phyloP scores from a whole-genome alignment of 1,140 invertebrate genomes.

The Scaptomyza hsui region DNA sequence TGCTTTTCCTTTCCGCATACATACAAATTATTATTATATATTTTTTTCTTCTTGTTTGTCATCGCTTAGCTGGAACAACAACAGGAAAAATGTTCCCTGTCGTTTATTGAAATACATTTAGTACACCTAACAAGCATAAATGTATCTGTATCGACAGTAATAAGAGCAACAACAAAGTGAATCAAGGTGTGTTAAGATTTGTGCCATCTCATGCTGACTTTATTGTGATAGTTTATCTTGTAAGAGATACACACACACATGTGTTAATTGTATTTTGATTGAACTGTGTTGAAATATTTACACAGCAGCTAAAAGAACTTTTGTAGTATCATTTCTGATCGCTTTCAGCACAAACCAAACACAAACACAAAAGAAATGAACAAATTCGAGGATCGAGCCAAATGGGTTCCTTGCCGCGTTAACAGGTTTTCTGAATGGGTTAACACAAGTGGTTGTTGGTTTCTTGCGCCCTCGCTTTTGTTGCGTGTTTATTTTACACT shows the following conservation, averaged over 20 bases:
- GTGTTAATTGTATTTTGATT: slow-evolving; percentile 78
- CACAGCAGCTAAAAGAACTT: slow-evolving; percentile 38
- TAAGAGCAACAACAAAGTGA: slow-evolving; percentile 20
- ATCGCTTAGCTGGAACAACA: slow-evolving; percentile 13
- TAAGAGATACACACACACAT: slow-evolving; percentile 42
- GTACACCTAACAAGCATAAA: slow-evolving; percentile 1
- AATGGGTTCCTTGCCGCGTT: slow-evolving; percentile 14
- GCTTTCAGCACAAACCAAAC: not conserved
- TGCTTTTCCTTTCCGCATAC: not conserved
- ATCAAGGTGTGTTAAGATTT: slow-evolving; percentile 41
- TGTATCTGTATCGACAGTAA: slow-evolving; percentile 19
- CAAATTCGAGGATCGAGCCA: not conserved
- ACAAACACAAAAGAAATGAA: slow-evolving; percentile 11
- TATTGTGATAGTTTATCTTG: slow-evolving; percentile 58
- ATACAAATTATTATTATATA: slow-evolving; percentile 17
- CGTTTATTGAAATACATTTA: slow-evolving; percentile 28
- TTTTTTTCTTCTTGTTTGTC: slow-evolving; percentile 13
- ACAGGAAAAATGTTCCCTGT: slow-evolving; percentile 4
- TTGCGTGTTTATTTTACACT: slow-evolving; percentile 33
- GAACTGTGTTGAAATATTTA: slow-evolving; percentile 65
- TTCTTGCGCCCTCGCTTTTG: not conserved
- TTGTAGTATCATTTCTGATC: slow-evolving; percentile 36
- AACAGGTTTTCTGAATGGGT: slow-evolving; percentile 57
- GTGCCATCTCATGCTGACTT: slow-evolving; percentile 44
- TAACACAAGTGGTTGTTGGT: slow-evolving; percentile 9